phyloP scores from a whole-genome alignment of 1,140 invertebrate genomes.

The Luehdorfia chinensis region DNA sequence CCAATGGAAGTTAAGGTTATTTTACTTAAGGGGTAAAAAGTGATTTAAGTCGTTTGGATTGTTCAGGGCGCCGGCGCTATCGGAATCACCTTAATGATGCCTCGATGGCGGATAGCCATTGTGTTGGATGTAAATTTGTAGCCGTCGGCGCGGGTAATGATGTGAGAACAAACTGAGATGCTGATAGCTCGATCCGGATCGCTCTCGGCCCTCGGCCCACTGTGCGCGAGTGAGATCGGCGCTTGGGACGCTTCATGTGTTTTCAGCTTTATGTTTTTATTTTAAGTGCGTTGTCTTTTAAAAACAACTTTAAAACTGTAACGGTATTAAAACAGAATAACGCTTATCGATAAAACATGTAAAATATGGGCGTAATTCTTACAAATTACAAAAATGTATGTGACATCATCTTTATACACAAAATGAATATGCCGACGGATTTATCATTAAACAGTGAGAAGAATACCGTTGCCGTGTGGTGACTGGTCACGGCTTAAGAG shows the following conservation, averaged over 20 bases:
- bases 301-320: slow-evolving; percentile 3
- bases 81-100: slow-evolving; percentile 77
- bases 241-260: slow-evolving; percentile 9
- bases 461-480: too few species aligned
- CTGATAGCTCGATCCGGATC: slow-evolving; percentile 72
- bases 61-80: slow-evolving; percentile 58
- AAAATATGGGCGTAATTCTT: too few species aligned
- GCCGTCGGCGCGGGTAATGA: slow-evolving; percentile 77
- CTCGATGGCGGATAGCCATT: slow-evolving; percentile 76
- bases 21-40: slow-evolving; percentile 4
- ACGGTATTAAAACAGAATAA: neutral
- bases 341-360: slow-evolving; percentile 4
- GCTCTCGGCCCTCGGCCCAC: slow-evolving; percentile 25
- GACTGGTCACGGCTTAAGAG: too few species aligned
- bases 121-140: slow-evolving; percentile 77
- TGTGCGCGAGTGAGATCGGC: neutral
- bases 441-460: too few species aligned
- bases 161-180: slow-evolving; percentile 76
- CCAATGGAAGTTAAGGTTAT: slow-evolving; percentile 35
- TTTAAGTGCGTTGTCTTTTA: slow-evolving; percentile 2
- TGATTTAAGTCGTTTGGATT: slow-evolving; percentile 37
- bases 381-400: too few species aligned
- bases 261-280: slow-evolving; percentile 6
- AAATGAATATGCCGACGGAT: too few species aligned
- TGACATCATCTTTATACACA: too few species aligned